Evolutionary conservation across 2,888 invertebrate genomes (phyloP), one percentile per base, ranked within the genome.

Genomic region (Brenthis hecate): DNA sequence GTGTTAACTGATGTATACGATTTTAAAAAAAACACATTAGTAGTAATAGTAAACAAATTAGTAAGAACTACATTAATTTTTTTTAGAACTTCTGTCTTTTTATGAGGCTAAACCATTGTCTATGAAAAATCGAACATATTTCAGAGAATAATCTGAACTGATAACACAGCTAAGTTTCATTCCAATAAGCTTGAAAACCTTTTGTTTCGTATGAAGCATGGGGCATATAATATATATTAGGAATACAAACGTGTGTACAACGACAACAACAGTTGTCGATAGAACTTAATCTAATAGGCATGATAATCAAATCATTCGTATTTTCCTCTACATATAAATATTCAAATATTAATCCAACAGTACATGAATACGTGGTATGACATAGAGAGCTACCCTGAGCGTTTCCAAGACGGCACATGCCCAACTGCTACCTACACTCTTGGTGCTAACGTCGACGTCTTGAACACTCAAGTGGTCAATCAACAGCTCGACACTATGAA

Each of bases 371-470:
- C 79, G 11, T 89, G 89, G 89, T 81, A 86, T 50, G 81, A 85
- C 16, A 79, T 87, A n/a, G 80, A 81, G 48, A 79, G 80, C 0
- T 89, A 89, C 51, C 84, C 87, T 11, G 73, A 74, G 0, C 68
- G 70, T 0, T 85, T 82, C 76, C 86, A 88, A 82, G 75, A 72
- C 5, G 90, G 90, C 11, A 84, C 85, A 1, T 91, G 92, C 58
- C 81, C 83, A 1, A 85, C 78, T 0, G 89, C 89, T 1, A 73
- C 66, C 0, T 91, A 91, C 74, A 76, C 76, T 2, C 72, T 81
- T 0, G 80, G 80, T 16, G 62, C 67, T 2, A 74, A 70, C 80
- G 82, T 91, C 0, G 70, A 73, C 1, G 86, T 90, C 0, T 76
- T 77, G 69, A 91, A 89, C 74, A 87, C 86, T 0, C 85, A 89